Evolutionary conservation across 2,888 invertebrate species (phyloP).

Genomic region (Orchesella flavescens): DNA sequence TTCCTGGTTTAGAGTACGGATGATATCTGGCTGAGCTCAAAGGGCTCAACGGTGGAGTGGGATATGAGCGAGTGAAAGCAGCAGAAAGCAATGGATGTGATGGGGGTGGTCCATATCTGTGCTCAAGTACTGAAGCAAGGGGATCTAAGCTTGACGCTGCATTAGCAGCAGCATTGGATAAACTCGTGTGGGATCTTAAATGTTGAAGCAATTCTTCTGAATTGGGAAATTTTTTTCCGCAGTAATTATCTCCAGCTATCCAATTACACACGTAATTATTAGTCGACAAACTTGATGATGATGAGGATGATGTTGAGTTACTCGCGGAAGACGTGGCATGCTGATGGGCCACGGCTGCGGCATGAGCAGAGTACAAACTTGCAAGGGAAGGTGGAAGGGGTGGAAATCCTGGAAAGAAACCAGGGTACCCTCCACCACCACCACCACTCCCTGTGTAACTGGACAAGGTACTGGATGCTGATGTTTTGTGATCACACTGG

Average conservation of each 20-base stretch:
- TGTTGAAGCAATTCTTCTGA: slow-evolving; percentile 96
- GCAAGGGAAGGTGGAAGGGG: slow-evolving; percentile 68
- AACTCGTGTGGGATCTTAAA: slow-evolving; percentile 89
- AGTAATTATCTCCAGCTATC: slow-evolving; percentile 92
- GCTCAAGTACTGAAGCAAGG: slow-evolving; percentile 82
- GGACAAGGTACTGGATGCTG: slow-evolving; percentile 65
- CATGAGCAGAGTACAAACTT: slow-evolving; percentile 72
- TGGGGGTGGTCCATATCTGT: slow-evolving; percentile 76
- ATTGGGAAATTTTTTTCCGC: slow-evolving; percentile 94
- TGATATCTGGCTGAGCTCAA: slow-evolving; percentile 91
- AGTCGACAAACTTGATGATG: slow-evolving; percentile 75
- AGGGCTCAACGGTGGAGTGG: slow-evolving; percentile 87
- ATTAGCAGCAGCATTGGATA: slow-evolving; percentile 40
- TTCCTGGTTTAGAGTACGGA: slow-evolving; percentile 81
- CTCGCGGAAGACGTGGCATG: slow-evolving; percentile 78
- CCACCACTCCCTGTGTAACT: slow-evolving; percentile 9
- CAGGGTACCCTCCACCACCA: slow-evolving; percentile 72
- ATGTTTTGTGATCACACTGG: slow-evolving; percentile 94
- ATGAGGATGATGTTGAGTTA: slow-evolving; percentile 81
- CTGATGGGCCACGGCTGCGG: slow-evolving; percentile 77
- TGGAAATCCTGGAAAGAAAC: slow-evolving; percentile 79
- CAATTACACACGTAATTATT: slow-evolving; percentile 93
- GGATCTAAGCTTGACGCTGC: slow-evolving; percentile 69
- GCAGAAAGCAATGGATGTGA: slow-evolving; percentile 65
- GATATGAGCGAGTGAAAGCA: slow-evolving; percentile 71